Percentiles rank a stretch among this genome's conserved stretches.
Evolutionary conservation across 2,113 vertebrate genomes (phyloP).

Genomic region (Erpornis zantholeuca): DNA sequence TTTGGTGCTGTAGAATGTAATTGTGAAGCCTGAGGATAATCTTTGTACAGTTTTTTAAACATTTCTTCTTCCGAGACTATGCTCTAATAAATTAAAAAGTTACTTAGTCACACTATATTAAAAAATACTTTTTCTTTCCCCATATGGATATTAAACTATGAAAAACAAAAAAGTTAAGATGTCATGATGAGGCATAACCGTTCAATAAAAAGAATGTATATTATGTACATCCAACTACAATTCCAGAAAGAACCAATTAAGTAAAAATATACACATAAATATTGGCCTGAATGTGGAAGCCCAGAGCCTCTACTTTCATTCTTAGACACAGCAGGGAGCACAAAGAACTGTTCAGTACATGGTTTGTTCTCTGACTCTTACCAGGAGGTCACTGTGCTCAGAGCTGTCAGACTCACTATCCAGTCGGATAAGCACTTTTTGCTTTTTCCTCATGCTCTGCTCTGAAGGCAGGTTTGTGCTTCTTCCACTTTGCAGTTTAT

Average conservation of each 20-base stretch:
- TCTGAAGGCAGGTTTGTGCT: conserved; percentile 1
- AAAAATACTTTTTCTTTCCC: not conserved
- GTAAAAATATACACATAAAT: not conserved
- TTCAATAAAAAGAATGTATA: not conserved
- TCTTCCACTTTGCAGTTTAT: conserved; percentile 52
- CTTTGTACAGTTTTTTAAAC: conserved; percentile 47
- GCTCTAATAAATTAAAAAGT: conserved; percentile 60
- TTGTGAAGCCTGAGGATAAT: conserved; percentile 46
- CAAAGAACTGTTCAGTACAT: not conserved
- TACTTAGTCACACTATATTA: not conserved
- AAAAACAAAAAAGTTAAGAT: not conserved
- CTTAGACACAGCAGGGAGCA: not conserved
- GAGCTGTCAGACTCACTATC: conserved; percentile 89
- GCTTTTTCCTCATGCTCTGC: conserved; percentile 68
- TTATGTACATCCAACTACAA: not conserved
- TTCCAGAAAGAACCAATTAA: not conserved
- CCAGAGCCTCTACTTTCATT: not conserved
- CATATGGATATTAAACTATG: not conserved
- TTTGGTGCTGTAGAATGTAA: conserved; percentile 33
- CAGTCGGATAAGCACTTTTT: conserved; percentile 76
- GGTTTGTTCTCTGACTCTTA: conserved; percentile 64
- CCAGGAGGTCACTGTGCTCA: conserved; percentile 83
- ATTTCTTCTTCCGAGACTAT: conserved; percentile 73
- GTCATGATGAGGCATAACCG: not conserved
- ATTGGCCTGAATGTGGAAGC: not conserved